Conservation (phyloP, 2,888 invertebrate species). For the Cheilosia impressa region DNA sequence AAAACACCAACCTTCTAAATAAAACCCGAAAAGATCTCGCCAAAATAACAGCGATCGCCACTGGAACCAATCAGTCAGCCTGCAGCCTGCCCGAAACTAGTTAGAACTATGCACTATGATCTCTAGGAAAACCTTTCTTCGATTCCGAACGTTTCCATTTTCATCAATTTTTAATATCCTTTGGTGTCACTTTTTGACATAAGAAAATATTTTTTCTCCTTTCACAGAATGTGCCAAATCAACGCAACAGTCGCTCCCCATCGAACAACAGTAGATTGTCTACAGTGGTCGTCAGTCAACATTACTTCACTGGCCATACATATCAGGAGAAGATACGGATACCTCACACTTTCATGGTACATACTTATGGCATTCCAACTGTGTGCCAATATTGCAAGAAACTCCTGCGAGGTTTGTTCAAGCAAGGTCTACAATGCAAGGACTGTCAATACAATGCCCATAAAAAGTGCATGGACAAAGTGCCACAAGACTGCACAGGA, state of each 20-base stretch:
- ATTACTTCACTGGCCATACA: conserved; percentile 50
- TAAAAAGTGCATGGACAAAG: conserved; percentile 95
- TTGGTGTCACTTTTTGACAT: not conserved
- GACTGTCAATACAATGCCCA: conserved; percentile 99
- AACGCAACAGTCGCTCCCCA: conserved; percentile 88
- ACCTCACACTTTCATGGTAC: conserved; percentile 98
- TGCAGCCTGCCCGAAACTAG: no score
- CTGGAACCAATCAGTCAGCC: fast-evolving
- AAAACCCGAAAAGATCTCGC: no score
- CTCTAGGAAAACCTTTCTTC: no score
- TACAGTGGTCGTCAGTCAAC: conserved; percentile 47
- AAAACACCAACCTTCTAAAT: no score
- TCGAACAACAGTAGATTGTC: conserved; percentile 86
- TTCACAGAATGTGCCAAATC: conserved; percentile 83
- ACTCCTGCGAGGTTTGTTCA: conserved; percentile 96
- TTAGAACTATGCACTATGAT: no score
- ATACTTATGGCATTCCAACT: conserved; percentile 98
- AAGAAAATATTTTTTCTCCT: conserved; percentile 30
- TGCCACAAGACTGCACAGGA: conserved; percentile 95
- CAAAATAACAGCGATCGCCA: no score
- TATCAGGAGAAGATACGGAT: conserved; percentile 86
- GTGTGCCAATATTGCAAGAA: conserved; percentile 98
- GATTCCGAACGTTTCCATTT: no score
- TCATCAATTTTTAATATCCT: no score
- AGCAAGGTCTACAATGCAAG: conserved; percentile 98